Conservation (phyloP, 2,888 invertebrate species). For the Ceramica pisi region DNA sequence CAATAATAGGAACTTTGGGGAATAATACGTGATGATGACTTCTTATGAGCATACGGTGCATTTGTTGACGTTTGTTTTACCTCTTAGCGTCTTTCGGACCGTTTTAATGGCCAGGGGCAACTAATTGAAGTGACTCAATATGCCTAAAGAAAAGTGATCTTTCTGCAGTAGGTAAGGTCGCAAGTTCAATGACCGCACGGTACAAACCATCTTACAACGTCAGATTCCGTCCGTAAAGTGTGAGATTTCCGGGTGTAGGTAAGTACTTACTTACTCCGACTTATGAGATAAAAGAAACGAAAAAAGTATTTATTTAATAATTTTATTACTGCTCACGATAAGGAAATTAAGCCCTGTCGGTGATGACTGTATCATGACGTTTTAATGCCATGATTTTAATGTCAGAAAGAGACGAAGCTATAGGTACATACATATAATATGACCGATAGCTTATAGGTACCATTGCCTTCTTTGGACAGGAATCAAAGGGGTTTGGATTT, state of each 20-base stretch:
- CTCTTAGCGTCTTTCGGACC: neutral
- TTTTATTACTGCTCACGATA: neutral
- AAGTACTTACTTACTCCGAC: too few relatives aligned
- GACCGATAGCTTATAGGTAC: too few relatives aligned
- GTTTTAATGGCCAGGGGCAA: neutral
- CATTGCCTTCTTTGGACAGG: too few relatives aligned
- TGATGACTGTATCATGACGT: neutral
- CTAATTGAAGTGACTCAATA: neutral
- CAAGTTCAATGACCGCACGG: slow-evolving; percentile 17
- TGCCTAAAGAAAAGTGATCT: slow-evolving; percentile 1
- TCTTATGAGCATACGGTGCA: neutral
- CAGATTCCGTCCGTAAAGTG: neutral
- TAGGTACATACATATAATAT: too few relatives aligned
- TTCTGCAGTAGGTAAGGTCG: slow-evolving; percentile 6
- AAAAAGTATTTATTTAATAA: neutral
- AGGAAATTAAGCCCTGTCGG: neutral
- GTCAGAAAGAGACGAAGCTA: too few relatives aligned
- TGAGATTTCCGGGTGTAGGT: slow-evolving; percentile 8
- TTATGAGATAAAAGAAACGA: neutral
- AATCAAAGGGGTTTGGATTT: too few relatives aligned
- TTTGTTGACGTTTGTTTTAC: neutral
- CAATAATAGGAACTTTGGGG: too few relatives aligned
- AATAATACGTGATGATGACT: too few relatives aligned
- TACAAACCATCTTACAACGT: slow-evolving; percentile 2
- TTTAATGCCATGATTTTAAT: too few relatives aligned